These are phyloP conservation scores for Gallinago nigripennis DNA, from an alignment of 2,797 vertebrate species.

Conservation along the genomic window DNA sequence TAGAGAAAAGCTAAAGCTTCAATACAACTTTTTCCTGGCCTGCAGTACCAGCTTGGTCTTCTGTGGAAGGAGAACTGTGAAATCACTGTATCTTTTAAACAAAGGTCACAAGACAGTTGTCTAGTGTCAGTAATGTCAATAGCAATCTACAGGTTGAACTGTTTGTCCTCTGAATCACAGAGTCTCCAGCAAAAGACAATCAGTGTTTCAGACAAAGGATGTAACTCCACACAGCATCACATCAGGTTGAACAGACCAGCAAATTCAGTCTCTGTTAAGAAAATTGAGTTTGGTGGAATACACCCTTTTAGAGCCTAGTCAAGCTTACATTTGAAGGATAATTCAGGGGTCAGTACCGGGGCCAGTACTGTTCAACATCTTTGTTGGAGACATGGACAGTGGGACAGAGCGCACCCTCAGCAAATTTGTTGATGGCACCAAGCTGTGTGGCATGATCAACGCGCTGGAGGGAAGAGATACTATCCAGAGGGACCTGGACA, in stretches of 20 bases:
- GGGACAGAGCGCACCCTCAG: too few species aligned
- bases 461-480: too few species aligned
- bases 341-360: too few species aligned
- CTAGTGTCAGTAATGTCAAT: not conserved
- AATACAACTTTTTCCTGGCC: not conserved
- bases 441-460: too few species aligned
- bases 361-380: too few species aligned
- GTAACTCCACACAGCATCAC: not conserved
- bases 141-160: not conserved
- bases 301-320: not conserved
- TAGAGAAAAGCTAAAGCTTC: not conserved
- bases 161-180: not conserved
- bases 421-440: too few species aligned
- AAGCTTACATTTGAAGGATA: not conserved
- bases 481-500: too few species aligned
- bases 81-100: not conserved
- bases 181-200: not conserved
- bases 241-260: not conserved
- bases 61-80: not conserved
- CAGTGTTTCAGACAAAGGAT: not conserved
- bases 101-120: not conserved
- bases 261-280: not conserved
- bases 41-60: not conserved
- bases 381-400: too few species aligned
- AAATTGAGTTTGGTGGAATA: not conserved